Percentiles rank a stretch among this genome's conserved stretches.
Evolutionary conservation across 2,888 invertebrate genomes (phyloP).

Genomic region (Hydropsyche betteni): DNA sequence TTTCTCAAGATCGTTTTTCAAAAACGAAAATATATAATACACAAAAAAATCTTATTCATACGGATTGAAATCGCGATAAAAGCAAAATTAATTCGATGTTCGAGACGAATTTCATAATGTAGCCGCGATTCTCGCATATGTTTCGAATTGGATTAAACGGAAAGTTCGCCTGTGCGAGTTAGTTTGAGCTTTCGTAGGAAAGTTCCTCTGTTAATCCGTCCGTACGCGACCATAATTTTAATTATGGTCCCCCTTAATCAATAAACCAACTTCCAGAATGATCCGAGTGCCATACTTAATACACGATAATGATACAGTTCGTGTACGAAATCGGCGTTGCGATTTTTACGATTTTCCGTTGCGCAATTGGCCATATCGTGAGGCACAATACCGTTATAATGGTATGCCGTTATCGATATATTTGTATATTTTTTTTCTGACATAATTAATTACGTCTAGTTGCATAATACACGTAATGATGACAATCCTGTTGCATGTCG

Average conservation of each 20-base stretch:
- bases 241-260: neutral
- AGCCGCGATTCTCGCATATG: conserved; percentile 12
- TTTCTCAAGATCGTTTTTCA: conserved; percentile 31
- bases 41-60: too few species aligned
- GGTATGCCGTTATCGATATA: conserved; percentile 10
- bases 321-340: too few species aligned
- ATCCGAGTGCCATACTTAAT: neutral
- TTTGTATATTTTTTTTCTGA: neutral
- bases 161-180: conserved; percentile 3
- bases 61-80: neutral
- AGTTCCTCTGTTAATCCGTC: conserved; percentile 9
- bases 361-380: too few species aligned
- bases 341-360: too few species aligned
- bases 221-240: conserved; percentile 20
- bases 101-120: conserved; percentile 10
- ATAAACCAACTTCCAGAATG: neutral
- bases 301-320: neutral
- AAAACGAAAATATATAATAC: neutral
- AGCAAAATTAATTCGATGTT: neutral
- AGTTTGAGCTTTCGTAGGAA: conserved; percentile 6
- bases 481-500: conserved; percentile 17
- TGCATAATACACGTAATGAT: conserved; percentile 30
- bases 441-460: conserved; percentile 9
- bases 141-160: conserved; percentile 19
- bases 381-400: conserved; percentile 6